Percentiles rank a stretch among this genome's conserved stretches.
These are phyloP conservation scores for Bucco capensis DNA, from an alignment of 2,113 vertebrate species.

Conservation along the genomic window DNA sequence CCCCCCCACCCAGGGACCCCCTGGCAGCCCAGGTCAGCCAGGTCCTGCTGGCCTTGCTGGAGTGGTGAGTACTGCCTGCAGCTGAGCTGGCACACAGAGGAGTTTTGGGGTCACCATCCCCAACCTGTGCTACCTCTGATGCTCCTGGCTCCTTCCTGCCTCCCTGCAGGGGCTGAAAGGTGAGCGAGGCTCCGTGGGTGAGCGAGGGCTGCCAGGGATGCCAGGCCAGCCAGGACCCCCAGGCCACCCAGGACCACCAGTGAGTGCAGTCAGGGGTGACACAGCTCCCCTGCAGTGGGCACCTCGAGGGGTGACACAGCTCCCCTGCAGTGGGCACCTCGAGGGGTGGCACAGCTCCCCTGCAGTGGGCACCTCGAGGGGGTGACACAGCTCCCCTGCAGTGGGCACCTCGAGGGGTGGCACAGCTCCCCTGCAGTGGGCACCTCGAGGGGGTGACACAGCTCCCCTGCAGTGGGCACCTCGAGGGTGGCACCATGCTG, in stretches of 20 bases:
- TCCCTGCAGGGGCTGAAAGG: slow-evolving; percentile 83
- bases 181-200: slow-evolving; percentile 84
- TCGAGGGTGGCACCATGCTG: rapidly evolving
- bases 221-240: slow-evolving; percentile 84
- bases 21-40: slow-evolving; percentile 82
- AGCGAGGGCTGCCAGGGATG: slow-evolving; percentile 85
- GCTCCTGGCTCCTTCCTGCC: neutral
- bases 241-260: slow-evolving; percentile 86
- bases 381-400: rapidly evolving
- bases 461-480: rapidly evolving
- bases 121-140: rapidly evolving
- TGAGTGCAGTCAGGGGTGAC: slow-evolving; percentile 25
- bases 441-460: rapidly evolving
- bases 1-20: slow-evolving; percentile 84
- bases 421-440: rapidly evolving
- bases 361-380: too few relatives aligned
- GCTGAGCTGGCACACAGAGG: too few relatives aligned
- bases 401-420: rapidly evolving
- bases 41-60: slow-evolving; percentile 85
- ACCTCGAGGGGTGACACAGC: too few relatives aligned
- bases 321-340: rapidly evolving
- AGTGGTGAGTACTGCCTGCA: slow-evolving; percentile 75
- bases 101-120: rapidly evolving
- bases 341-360: neutral
- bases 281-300: rapidly evolving